Base-by-base conservation (phyloP, 2,888 invertebrate genomes). In the Sipha maydis region DNA sequence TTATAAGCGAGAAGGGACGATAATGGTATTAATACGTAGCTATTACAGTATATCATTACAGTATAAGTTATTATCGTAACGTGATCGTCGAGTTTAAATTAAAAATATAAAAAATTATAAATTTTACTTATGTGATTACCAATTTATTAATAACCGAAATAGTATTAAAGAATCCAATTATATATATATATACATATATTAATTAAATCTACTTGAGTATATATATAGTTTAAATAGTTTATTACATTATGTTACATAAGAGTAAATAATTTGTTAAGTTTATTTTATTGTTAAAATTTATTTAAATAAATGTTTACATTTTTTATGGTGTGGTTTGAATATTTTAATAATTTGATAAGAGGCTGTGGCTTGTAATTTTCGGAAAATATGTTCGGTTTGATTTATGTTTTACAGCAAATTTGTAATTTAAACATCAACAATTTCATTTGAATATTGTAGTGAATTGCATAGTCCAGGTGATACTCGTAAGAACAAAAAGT, bases 311-410 rank as follows among this genome's bases (percentile, higher is more conserved):
- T 82, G 28, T 67, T 80, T 67, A 80, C 38, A 80, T 80, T 67
- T 61, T 79, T 79, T 56, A 11, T 78, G 56, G 56, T 78, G 31
- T 78, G 56, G 56, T 56, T n/a, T 61, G n/a, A 38, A 79, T 79
- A 80, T 67, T 38, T 80, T 67, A 80, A 41, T 38, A n/a, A 80
- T 67, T 67, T 56, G 28, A 34, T 19, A 28, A 69, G 69, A 82
- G 80, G 80, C 67, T 67, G 80, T 67, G 80, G 80, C 41, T 82
- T 82, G n/a, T 41, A 11, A 82, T 82, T 69, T 41, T 7, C 34
- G 31, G n/a, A 67, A 38, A 38, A 80, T 80, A 25, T 34, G 38
- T 9, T 82, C 11, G 8, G n/a, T 34, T 67, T 80, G 38, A 25
- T 79, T 61, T 61, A 25, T 41, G 34, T 69, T 82, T 5, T 38